Evolutionary conservation across 2,113 vertebrate genomes (phyloP), one percentile per base, ranked within the genome.

Genomic region (Forbesichthys papilliferus): DNA sequence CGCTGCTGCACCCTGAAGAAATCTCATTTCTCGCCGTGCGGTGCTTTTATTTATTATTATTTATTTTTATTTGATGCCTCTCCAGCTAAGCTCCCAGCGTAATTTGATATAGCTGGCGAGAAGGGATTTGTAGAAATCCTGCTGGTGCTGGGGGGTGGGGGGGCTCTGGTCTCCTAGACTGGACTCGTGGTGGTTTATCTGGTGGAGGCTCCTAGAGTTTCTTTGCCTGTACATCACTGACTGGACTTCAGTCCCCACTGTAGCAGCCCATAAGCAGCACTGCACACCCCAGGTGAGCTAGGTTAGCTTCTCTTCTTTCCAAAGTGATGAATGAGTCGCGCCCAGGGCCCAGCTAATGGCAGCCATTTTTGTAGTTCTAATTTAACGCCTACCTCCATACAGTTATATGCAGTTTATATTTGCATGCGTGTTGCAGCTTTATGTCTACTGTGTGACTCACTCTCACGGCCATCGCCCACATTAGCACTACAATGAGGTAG

Each of bases 1-100:
- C 64, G 47, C 82, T 75, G 67, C 61, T 74, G 20, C 36, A 18
- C 58, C 59, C 56, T 78, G 80, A 72, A 79, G 80, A 72, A 79
- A 87, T 85, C 74, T 88, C 61, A 87, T 86, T 87, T 73, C 73
- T 65, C 14, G 36, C 80, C 75, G 75, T 63, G 73, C n/a, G 48
- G 68, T 85, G 77, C 81, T 85, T 83, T 74, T 27, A 81, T 81
- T 71, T 79, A n/a, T n/a, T n/a, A n/a, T n/a, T n/a, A n/a, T n/a
- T n/a, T n/a, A n/a, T n/a, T 85, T 83, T 74, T 27, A 81, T 81
- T 71, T 79, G 58, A 68, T 77, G 56, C 67, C 55, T 68, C 62
- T 36, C 18, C 42, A 76, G 68, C 66, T 67, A 42, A 1, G 4
- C 27, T 55, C 16, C 34, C 48, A 34, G 60, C 51, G 70, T 34